Conservation (phyloP, 2,797 vertebrate species). For the Scleropages formosus region DNA sequence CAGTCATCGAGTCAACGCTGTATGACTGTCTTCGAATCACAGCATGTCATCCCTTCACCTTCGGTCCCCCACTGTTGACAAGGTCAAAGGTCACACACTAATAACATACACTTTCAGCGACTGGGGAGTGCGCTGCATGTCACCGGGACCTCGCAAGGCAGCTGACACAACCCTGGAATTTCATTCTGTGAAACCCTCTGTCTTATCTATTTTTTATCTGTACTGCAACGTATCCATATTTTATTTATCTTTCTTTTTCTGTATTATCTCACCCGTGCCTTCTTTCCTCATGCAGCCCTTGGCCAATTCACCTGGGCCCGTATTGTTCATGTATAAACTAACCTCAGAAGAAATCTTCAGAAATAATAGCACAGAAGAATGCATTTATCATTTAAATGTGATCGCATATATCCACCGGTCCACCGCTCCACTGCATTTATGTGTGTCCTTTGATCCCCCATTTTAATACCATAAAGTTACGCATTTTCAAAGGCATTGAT, state of each 20-base stretch:
- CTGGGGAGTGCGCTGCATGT: background rate
- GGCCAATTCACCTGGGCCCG: background rate
- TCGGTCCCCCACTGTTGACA: background rate
- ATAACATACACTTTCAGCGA: background rate
- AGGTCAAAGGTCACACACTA: constrained; percentile 12
- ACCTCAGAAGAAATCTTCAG: background rate
- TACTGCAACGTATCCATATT: background rate
- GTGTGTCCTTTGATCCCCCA: background rate
- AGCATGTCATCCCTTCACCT: background rate
- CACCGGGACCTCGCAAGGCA: background rate
- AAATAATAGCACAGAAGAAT: background rate
- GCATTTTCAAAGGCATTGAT: background rate
- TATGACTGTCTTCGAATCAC: background rate
- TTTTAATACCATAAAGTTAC: background rate
- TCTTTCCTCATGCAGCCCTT: too few relatives aligned
- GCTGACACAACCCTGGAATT: background rate
- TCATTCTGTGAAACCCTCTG: background rate
- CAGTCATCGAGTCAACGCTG: background rate
- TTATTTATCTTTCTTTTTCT: background rate
- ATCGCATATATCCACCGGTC: background rate
- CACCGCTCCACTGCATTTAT: background rate
- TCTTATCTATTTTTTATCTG: background rate
- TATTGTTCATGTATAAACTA: background rate
- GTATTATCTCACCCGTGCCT: background rate
- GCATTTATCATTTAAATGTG: background rate